phyloP scores from a whole-genome alignment of 2,113 vertebrate species.

The Gila orcuttii region DNA sequence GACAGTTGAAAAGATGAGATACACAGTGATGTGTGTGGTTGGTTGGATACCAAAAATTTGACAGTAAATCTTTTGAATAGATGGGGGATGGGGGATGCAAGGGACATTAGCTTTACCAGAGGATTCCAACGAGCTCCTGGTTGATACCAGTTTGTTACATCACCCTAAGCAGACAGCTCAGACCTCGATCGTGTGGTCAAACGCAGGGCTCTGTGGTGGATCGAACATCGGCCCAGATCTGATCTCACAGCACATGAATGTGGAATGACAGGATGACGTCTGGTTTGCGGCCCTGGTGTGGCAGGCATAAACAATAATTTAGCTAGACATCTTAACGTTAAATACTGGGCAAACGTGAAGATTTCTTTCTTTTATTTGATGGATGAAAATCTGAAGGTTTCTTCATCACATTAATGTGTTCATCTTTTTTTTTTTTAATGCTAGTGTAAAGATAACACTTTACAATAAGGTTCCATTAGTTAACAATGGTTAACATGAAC shows the following conservation, averaged over 20 bases:
- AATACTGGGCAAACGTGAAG: background rate
- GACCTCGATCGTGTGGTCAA: background rate
- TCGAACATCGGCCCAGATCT: conserved; percentile 53
- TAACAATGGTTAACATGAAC: background rate
- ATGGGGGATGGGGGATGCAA: background rate
- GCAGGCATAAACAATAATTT: background rate
- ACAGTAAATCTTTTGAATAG: background rate
- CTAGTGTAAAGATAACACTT: background rate
- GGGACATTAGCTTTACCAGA: background rate
- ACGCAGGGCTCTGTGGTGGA: background rate
- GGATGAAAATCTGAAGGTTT: background rate
- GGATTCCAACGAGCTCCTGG: background rate
- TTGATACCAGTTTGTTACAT: conserved; percentile 27
- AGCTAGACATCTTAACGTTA: conserved; percentile 5
- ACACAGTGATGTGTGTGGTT: background rate
- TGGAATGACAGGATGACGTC: conserved; percentile 65
- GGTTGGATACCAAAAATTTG: background rate
- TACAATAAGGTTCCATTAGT: background rate
- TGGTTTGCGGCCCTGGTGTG: conserved; percentile 49
- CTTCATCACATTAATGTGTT: background rate
- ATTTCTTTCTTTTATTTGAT: background rate
- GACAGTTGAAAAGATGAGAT: background rate
- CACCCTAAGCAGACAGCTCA: background rate
- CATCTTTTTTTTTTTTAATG: background rate
- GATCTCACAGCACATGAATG: conserved; percentile 54